Base-by-base conservation (phyloP, 2,113 vertebrate species). In the Pteruthius melanotis region DNA sequence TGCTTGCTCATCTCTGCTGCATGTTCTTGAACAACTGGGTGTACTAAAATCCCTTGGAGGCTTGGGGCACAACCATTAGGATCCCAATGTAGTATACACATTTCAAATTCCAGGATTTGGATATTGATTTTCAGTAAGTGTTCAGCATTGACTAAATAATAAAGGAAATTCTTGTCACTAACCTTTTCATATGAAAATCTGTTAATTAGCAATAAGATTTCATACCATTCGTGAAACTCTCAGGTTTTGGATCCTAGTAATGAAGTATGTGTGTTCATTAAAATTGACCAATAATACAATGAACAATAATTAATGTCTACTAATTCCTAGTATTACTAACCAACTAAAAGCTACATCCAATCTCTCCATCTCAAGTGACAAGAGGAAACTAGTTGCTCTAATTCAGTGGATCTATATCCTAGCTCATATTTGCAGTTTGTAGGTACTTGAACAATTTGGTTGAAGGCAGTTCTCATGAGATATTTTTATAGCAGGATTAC, bases 221-320 rank as follows among this genome's bases (percentile, higher is more conserved):
- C 18, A 61, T 49, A 40, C 5, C 4, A 56, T 63, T 83, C 81
- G 24, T 83, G 56, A 66, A 74, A 30, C 39, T 74, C 24, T 66
- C 12, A 64, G 40, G 8, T 75, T 81, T 65, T 47, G 35, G 27
- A 95, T 57, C 56, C 60, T 35, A 83, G 13, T 30, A 90, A 76
- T 0, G 2, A 61, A 85, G 17, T 21, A 30, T 0, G 0, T 3
- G 4, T 52, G 13, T 26, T 61, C 50, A 65, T 69, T 64, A 63
- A 89, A 83, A 72, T 40, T 44, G 84, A n/a, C 15, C 15, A 76
- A 47, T 52, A 63, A n/a, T 42, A 40, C 6, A 49, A 71, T 60
- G 40, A 76, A 56, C 35, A 74, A 27, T 47, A 60, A 63, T 56
- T 53, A 82, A 35, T 47, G 52, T 52, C 13, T 60, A 63, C 16